Base-by-base conservation (phyloP, 2,888 invertebrate genomes). In the Tinea pellionella region DNA sequence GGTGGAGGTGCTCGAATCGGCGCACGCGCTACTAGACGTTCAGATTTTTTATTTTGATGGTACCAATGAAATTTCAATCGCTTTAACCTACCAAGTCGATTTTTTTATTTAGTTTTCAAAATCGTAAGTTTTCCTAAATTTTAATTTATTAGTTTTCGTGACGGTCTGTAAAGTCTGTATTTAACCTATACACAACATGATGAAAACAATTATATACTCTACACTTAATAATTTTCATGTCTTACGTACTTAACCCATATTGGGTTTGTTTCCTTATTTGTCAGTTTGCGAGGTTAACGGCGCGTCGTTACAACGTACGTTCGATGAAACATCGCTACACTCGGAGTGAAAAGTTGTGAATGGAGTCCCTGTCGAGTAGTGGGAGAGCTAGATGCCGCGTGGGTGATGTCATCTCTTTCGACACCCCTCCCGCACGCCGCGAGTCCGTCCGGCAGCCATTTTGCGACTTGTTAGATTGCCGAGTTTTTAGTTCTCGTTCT, bases 11-110 rank as follows among this genome's bases (percentile, higher is more conserved):
- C 61, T 61, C 51, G 47, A 47, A 47, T 47, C 47, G 7, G 60
- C 63, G 71, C 76, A 69, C 74, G 75, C 72, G 73, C 70, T 67
- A 59, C 9, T 24, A 6, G 13, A 47, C 15, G 2, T 47, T 15
- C n/a, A 15, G 47, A 47, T 47, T 37, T 37, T 37, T n/a, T n/a
- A n/a, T n/a, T n/a, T 37, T 37, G n/a, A 37, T 37, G 3, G 24
- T 24, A 24, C 6, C 24, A 24, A 24, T 24, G 2, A 24, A 24
- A 6, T 24, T 24, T 6, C 24, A 24, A 3, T 24, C 2, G 6
- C 24, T 24, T 24, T 24, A 6, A 24, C 2, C 6, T 24, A 24
- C 6, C 6, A 24, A n/a, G n/a, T n/a, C n/a, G n/a, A n/a, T n/a
- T n/a, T n/a, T n/a, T n/a, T n/a, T n/a, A n/a, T n/a, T n/a, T n/a